These are phyloP conservation scores for Eolophus roseicapilla DNA, from an alignment of 2,113 vertebrate genomes.

Conservation along the genomic window DNA sequence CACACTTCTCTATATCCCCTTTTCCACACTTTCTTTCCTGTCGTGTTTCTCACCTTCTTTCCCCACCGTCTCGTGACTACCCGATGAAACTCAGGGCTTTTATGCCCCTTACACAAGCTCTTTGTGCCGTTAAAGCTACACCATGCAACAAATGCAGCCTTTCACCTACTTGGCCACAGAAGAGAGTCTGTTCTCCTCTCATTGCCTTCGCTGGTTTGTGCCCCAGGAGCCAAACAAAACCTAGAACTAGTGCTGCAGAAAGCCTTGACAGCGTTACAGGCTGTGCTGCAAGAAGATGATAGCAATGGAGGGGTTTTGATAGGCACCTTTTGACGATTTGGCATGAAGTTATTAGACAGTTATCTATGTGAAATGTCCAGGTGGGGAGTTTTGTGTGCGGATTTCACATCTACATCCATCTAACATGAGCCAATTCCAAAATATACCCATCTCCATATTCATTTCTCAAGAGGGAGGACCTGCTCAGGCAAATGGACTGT, in stretches of 20 bases:
- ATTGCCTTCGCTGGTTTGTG: background rate
- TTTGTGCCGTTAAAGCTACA: constrained; percentile 39
- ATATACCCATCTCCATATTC: background rate
- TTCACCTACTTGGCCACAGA: constrained; percentile 57
- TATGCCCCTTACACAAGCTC: constrained; percentile 18
- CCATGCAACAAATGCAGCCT: background rate
- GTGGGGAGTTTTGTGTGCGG: background rate
- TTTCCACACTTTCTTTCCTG: background rate
- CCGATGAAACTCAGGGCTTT: background rate
- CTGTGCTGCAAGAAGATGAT: background rate
- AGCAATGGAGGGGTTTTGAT: background rate
- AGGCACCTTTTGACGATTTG: background rate
- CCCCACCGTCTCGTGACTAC: background rate
- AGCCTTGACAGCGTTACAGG: background rate
- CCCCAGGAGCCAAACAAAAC: constrained; percentile 1
- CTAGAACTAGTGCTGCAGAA: background rate
- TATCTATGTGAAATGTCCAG: background rate
- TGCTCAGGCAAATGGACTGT: background rate
- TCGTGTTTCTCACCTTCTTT: background rate
- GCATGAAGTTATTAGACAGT: background rate
- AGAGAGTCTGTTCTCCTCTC: background rate
- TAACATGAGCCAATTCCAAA: background rate
- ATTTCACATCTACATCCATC: background rate
- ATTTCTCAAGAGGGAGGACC: background rate
- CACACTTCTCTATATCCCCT: background rate